Conservation (phyloP, 2,888 invertebrate species). For the Tortrix viridana region DNA sequence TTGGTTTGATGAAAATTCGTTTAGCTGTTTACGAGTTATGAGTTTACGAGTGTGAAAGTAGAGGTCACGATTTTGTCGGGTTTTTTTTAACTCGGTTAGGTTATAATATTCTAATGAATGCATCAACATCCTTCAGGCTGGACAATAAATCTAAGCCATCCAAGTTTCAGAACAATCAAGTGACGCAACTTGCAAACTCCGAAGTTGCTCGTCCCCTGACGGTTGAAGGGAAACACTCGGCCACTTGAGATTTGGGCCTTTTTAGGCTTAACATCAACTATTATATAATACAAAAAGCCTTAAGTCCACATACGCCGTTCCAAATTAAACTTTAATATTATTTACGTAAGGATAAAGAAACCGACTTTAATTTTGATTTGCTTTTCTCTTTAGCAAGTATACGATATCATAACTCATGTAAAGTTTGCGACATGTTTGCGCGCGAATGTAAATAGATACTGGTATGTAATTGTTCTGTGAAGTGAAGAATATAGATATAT, state of each 20-base stretch:
- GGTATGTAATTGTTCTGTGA: not conserved
- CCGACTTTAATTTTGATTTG: not conserved
- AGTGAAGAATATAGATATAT: not conserved
- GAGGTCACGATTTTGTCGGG: too few species aligned
- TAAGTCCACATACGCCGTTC: not conserved
- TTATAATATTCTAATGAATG: too few species aligned
- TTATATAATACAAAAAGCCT: not conserved
- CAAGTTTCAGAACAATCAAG: conserved; percentile 22
- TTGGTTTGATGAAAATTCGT: too few species aligned
- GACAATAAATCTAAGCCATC: conserved; percentile 17
- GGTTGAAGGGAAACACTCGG: not conserved
- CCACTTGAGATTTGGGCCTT: conserved; percentile 21
- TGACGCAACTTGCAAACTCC: conserved; percentile 23
- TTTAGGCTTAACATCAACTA: conserved; percentile 15
- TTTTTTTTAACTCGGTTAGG: too few species aligned
- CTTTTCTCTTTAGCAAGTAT: not conserved
- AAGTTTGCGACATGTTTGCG: conserved; percentile 20
- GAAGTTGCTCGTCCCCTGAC: not conserved
- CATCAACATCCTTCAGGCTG: not conserved
- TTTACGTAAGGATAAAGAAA: not conserved
- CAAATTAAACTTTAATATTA: not conserved
- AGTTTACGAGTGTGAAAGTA: too few species aligned
- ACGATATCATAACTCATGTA: conserved; percentile 24
- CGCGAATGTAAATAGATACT: not conserved
- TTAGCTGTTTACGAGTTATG: too few species aligned